A percentile compares a stretch with the other conserved stretches of the same genome.
Evolutionary conservation across 2,113 vertebrate species (phyloP).

Genomic region (Melanostigma gelatinosum): DNA sequence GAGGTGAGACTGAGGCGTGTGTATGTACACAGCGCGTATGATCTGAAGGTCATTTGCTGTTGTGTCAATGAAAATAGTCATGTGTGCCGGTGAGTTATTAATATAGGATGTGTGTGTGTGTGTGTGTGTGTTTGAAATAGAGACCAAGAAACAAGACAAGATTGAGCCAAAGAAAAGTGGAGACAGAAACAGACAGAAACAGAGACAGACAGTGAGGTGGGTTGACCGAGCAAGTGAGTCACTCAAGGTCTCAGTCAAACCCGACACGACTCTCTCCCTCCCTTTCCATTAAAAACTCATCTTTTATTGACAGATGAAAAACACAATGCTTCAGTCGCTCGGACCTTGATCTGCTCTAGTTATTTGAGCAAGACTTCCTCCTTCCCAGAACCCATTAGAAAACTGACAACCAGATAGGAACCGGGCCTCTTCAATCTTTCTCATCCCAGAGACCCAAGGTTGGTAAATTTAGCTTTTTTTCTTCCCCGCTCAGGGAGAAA

Average conservation of each 20-base stretch:
- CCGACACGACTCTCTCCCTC: conserved; percentile 13
- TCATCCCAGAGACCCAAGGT: conserved; percentile 27
- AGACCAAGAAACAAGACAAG: conserved; percentile 37
- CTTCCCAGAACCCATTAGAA: conserved; percentile 54
- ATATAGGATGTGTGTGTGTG: conserved; percentile 46
- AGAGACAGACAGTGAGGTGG: conserved; percentile 13
- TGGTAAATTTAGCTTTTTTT: conserved; percentile 36
- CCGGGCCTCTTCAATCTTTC: conserved; percentile 27
- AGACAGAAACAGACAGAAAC: conserved; percentile 18
- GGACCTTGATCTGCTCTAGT: conserved; percentile 61
- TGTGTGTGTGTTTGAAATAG: conserved; percentile 17
- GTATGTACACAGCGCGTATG: conserved; percentile 21
- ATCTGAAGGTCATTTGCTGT: conserved; percentile 68
- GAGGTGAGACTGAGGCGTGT: conserved; percentile 31
- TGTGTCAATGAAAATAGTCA: conserved; percentile 45
- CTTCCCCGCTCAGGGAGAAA: background rate
- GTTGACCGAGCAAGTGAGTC: conserved; percentile 56
- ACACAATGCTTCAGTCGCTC: conserved; percentile 53
- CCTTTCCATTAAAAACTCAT: conserved; percentile 71
- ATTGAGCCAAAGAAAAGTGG: conserved; percentile 15
- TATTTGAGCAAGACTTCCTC: conserved; percentile 39
- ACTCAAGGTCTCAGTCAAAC: conserved; percentile 43
- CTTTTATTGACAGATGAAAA: conserved; percentile 74
- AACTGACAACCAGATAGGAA: conserved; percentile 42
- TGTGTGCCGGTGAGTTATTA: conserved; percentile 44